Evolutionary conservation across 2,797 vertebrate genomes (phyloP).

Genomic region (Phalanger gymnotis): DNA sequence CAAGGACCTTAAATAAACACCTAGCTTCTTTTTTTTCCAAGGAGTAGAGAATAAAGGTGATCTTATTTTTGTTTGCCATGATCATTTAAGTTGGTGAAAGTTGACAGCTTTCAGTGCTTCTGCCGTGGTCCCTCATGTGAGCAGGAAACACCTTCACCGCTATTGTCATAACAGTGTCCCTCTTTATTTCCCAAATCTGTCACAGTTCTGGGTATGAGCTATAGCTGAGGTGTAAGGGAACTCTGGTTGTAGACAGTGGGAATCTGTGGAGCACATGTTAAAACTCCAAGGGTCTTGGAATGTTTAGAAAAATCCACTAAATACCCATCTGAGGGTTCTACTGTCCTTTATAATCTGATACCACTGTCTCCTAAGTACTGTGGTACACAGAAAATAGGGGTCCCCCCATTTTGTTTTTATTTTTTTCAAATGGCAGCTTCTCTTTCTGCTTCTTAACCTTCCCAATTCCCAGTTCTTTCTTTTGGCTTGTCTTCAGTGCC

Average conservation of each 20-base stretch:
- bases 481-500: slow-evolving; percentile 73
- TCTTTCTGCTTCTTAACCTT: slow-evolving; percentile 76
- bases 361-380: slow-evolving; percentile 77
- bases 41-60: slow-evolving; percentile 67
- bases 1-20: slow-evolving; percentile 73
- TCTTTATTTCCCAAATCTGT: slow-evolving; percentile 53
- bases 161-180: slow-evolving; percentile 39
- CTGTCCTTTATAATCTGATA: slow-evolving; percentile 43
- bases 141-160: slow-evolving; percentile 69
- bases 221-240: slow-evolving; percentile 73
- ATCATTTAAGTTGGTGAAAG: slow-evolving; percentile 79
- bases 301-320: slow-evolving; percentile 74
- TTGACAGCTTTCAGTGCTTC: slow-evolving; percentile 59
- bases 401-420: slow-evolving; percentile 58
- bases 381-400: slow-evolving; percentile 74
- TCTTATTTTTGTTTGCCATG: slow-evolving; percentile 76
- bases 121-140: slow-evolving; percentile 46
- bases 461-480: slow-evolving; percentile 47
- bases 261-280: slow-evolving; percentile 64
- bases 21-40: slow-evolving; percentile 28
- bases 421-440: slow-evolving; percentile 82
- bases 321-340: slow-evolving; percentile 65
- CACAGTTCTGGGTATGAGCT: slow-evolving; percentile 39
- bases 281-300: slow-evolving; percentile 72
- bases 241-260: slow-evolving; percentile 55